Percentiles rank a stretch among this genome's conserved stretches.
Evolutionary conservation across 2,113 vertebrate genomes (phyloP).

Genomic region (Sceloporus undulatus): DNA sequence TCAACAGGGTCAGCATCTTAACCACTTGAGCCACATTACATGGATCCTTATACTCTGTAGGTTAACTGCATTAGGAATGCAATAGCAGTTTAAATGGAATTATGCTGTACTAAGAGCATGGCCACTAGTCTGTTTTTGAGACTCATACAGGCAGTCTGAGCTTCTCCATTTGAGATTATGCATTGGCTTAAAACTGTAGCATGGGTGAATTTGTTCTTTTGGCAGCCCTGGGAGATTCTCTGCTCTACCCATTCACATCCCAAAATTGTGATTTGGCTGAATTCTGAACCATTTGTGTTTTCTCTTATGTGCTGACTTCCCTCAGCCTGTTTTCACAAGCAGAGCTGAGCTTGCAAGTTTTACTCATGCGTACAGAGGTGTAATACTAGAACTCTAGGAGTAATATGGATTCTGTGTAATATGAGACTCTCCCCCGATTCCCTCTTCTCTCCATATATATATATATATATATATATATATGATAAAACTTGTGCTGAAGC

Average conservation of each 20-base stretch:
- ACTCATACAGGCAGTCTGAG: background rate
- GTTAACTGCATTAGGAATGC: background rate
- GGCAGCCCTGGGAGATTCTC: background rate
- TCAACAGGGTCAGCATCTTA: too few relatives aligned
- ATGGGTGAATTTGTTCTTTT: background rate
- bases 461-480: background rate
- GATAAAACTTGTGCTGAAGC: background rate
- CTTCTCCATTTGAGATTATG: background rate
- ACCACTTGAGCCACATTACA: too few relatives aligned
- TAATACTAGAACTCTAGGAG: background rate
- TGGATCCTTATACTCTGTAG: background rate
- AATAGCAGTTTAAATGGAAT: background rate
- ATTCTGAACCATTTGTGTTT: background rate
- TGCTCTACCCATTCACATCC: background rate
- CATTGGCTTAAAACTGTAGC: background rate
- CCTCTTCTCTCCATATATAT: background rate
- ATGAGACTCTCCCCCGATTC: background rate
- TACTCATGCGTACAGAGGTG: background rate
- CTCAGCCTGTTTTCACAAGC: background rate
- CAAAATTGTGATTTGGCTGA: conserved; percentile 2
- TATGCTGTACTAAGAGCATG: background rate
- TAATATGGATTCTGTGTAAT: conserved; percentile 13
- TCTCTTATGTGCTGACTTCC: background rate
- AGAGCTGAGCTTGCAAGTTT: conserved; percentile 8
- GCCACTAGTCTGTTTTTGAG: background rate